phyloP scores from a whole-genome alignment of 2,797 vertebrate genomes.

The Betta splendens region DNA sequence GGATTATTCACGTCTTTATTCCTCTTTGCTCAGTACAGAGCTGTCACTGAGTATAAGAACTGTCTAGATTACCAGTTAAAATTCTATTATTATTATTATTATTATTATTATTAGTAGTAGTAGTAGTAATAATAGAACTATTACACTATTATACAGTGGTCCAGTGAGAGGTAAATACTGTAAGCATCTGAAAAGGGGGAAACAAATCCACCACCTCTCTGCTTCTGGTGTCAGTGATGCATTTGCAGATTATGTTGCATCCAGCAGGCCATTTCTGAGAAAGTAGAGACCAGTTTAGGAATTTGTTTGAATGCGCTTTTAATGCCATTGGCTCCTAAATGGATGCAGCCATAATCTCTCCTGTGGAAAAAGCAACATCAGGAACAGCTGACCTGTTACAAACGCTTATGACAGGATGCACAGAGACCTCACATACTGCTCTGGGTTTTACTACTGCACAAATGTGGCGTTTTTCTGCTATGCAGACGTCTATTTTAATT shows the following conservation, averaged over 20 bases:
- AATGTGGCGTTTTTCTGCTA: background rate
- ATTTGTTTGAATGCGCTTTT: slow-evolving; percentile 40
- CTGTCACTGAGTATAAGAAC: background rate
- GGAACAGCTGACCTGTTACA: slow-evolving; percentile 29
- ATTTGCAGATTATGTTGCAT: slow-evolving; percentile 42
- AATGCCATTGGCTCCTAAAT: slow-evolving; percentile 22
- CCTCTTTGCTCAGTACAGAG: background rate
- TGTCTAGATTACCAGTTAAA: slow-evolving; percentile 1
- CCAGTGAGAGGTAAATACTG: background rate
- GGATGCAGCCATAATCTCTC: slow-evolving; percentile 50
- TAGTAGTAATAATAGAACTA: too few relatives aligned
- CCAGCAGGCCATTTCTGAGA: slow-evolving; percentile 33
- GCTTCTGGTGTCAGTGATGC: slow-evolving; percentile 20
- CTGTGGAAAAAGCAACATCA: slow-evolving; percentile 47
- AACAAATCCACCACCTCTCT: background rate
- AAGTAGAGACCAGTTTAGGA: slow-evolving; percentile 30
- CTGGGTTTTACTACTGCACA: background rate
- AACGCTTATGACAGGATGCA: slow-evolving; percentile 13
- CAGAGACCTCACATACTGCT: background rate
- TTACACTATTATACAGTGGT: too few relatives aligned
- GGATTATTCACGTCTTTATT: background rate
- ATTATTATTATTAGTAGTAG: too few relatives aligned
- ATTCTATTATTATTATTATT: too few relatives aligned
- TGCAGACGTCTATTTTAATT: too few relatives aligned
- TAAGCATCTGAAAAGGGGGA: slow-evolving; percentile 12